A percentile compares a stretch with the other conserved stretches of the same genome.
These are phyloP conservation scores for Aegotheles bennettii DNA, from an alignment of 2,113 vertebrate genomes.

Conservation along the genomic window DNA sequence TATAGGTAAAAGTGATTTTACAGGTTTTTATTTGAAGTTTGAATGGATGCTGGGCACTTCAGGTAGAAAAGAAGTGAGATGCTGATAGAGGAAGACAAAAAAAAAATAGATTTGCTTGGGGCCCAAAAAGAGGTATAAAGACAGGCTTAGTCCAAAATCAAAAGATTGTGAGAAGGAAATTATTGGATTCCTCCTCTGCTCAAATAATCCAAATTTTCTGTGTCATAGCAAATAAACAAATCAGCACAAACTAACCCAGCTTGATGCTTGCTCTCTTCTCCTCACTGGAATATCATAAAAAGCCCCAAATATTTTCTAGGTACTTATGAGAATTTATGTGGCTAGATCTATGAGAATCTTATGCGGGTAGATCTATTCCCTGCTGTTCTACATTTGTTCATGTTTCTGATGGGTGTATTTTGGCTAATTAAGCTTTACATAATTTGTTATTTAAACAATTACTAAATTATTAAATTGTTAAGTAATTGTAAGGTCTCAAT, in stretches of 20 bases:
- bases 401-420: not conserved
- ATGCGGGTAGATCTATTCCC: constrained; percentile 2
- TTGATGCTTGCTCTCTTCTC: not conserved
- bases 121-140: not conserved
- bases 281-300: not conserved
- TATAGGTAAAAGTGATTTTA: not conserved
- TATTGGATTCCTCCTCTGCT: not conserved
- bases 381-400: not conserved
- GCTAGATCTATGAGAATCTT: no score
- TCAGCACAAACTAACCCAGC: not conserved
- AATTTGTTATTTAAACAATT: constrained; percentile 38
- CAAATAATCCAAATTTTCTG: not conserved
- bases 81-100: not conserved
- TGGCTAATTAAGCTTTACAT: constrained; percentile 9
- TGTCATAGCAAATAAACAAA: not conserved
- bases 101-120: not conserved
- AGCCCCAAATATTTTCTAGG: not conserved
- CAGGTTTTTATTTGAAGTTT: not conserved
- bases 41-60: not conserved
- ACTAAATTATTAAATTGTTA: not conserved
- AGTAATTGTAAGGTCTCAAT: not conserved
- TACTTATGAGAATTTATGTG: no score
- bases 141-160: not conserved
- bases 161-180: not conserved
- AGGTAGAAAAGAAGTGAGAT: not conserved